A percentile compares a stretch with the other conserved stretches of the same genome.
Evolutionary conservation across 1,140 invertebrate species (phyloP).

Genomic region (Phenacoccus solenopsis): DNA sequence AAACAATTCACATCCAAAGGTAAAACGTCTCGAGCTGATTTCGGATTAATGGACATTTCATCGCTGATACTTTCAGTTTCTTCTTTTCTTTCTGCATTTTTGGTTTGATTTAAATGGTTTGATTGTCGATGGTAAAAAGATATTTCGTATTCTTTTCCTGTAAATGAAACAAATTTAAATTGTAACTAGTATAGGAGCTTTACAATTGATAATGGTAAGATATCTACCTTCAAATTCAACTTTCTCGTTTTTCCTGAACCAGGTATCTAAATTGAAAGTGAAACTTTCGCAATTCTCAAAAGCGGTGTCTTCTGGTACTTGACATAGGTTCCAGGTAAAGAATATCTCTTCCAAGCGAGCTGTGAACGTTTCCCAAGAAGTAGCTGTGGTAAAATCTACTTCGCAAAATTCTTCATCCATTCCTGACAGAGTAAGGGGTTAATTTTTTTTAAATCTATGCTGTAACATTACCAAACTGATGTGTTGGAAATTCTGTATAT

Average conservation of each 20-base stretch:
- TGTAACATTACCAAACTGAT: no score
- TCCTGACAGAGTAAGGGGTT: no score
- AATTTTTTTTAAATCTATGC: no score
- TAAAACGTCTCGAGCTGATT: neutral
- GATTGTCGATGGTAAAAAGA: neutral
- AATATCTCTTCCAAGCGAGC: conserved; percentile 79
- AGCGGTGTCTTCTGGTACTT: conserved; percentile 22
- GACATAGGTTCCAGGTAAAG: conserved; percentile 65
- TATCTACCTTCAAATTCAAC: conserved; percentile 44
- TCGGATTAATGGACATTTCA: neutral
- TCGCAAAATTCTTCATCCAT: conserved; percentile 49
- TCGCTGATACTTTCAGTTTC: neutral
- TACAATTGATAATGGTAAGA: conserved; percentile 14
- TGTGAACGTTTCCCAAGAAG: conserved; percentile 91
- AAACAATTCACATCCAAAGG: conserved; percentile 12
- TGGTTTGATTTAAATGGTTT: neutral
- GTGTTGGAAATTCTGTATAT: no score
- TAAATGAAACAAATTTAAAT: neutral
- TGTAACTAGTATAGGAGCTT: neutral
- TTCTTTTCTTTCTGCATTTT: neutral
- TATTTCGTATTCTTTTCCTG: neutral
- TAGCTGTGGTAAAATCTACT: conserved; percentile 87
- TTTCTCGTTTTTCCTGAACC: conserved; percentile 43
- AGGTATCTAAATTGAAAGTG: conserved; percentile 36
- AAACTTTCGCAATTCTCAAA: conserved; percentile 31